Conservation (phyloP, 2,113 vertebrate genomes). For the Oncorhynchus mykiss region DNA sequence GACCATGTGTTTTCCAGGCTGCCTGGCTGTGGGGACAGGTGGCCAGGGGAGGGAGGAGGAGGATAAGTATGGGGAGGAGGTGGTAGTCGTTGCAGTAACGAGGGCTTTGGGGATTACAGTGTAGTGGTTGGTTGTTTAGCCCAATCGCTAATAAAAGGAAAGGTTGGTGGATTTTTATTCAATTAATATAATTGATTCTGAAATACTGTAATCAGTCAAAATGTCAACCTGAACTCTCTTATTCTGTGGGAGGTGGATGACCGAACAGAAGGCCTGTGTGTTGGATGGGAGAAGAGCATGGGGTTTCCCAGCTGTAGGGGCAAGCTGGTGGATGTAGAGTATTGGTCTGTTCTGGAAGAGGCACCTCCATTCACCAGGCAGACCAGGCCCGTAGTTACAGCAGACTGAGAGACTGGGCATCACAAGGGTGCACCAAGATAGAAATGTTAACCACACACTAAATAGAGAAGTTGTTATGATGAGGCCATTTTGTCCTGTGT, state of each 20-base stretch:
- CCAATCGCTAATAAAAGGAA: background rate
- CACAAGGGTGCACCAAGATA: background rate
- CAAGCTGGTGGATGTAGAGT: conserved; percentile 63
- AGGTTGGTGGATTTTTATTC: background rate
- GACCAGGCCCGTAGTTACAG: conserved; percentile 24
- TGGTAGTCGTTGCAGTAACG: background rate
- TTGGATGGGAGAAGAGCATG: conserved; percentile 62
- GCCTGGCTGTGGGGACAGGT: conserved; percentile 59
- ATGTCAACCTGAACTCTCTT: background rate
- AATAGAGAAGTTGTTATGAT: background rate
- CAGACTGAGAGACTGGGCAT: conserved; percentile 18
- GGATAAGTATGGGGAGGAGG: conserved; percentile 21
- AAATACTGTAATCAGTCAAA: conserved; percentile 4
- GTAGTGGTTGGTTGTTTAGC: background rate
- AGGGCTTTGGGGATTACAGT: background rate
- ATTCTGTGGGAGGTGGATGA: conserved; percentile 33
- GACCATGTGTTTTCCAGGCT: conserved; percentile 67
- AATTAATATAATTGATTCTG: background rate
- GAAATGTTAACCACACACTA: no score
- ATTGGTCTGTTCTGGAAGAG: conserved; percentile 53
- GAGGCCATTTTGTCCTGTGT: background rate
- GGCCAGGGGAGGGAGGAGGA: conserved; percentile 29
- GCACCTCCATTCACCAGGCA: conserved; percentile 54
- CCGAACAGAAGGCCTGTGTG: conserved; percentile 59
- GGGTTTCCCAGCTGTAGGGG: conserved; percentile 70